Conservation (phyloP, 1,140 invertebrate species). For the Leptonema lineaticorne region DNA sequence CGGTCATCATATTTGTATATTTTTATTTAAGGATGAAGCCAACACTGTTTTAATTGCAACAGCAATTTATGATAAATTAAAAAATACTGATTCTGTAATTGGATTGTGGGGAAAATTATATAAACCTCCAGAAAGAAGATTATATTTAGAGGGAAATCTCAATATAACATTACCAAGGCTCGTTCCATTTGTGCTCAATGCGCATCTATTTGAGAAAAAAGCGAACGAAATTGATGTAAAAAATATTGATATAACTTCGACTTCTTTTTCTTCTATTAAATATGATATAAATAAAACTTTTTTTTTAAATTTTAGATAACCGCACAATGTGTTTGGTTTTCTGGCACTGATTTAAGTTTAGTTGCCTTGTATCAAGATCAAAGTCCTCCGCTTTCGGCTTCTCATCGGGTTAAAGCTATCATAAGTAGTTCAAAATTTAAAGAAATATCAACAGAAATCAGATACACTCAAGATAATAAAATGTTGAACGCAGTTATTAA, state of each 20-base stretch:
- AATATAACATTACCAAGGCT: constrained; percentile 52
- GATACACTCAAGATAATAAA: constrained; percentile 61
- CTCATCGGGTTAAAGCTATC: constrained; percentile 67
- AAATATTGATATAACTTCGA: not conserved
- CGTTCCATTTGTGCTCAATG: constrained; percentile 48
- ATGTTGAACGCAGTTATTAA: constrained; percentile 61
- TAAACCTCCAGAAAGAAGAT: constrained; percentile 48
- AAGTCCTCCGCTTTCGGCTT: constrained; percentile 60
- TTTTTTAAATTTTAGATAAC: constrained; percentile 29
- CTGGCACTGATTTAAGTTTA: constrained; percentile 68
- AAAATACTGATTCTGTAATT: constrained; percentile 21
- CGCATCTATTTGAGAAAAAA: constrained; percentile 48
- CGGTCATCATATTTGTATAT: not conserved
- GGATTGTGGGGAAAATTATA: constrained; percentile 47
- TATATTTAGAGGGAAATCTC: constrained; percentile 50
- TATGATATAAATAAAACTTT: not conserved
- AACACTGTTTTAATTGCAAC: constrained; percentile 20
- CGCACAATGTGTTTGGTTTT: constrained; percentile 74
- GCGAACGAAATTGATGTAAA: constrained; percentile 52
- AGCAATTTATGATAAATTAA: constrained; percentile 33
- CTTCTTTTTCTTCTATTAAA: not conserved
- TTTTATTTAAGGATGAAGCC: constrained; percentile 32
- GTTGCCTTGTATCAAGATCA: constrained; percentile 71
- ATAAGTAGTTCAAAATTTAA: constrained; percentile 70
- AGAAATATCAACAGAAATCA: constrained; percentile 62